Evolutionary conservation across 2,888 invertebrate genomes (phyloP), one percentile per base, ranked within the genome.

Genomic region (Melipona bicolor): DNA sequence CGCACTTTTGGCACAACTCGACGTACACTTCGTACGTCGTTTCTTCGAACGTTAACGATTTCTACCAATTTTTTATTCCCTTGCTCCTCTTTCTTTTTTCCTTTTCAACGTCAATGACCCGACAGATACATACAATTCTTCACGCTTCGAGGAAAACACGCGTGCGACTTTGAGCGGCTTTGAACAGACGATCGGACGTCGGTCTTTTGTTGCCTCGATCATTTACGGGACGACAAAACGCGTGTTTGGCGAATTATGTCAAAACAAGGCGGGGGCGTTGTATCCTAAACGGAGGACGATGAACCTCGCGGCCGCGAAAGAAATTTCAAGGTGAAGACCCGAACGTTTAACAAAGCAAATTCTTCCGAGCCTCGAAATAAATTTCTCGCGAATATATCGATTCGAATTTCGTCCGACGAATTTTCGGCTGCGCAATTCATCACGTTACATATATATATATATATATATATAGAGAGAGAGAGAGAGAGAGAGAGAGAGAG

Each of bases 301-400:
- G 87, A 90, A 90, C 89, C 78, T n/a, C 27, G 59, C 77, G 83
- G 74, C 64, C 62, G 77, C 36, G 67, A 78, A 70, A 87, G 83
- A 77, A 87, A 87, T 87, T 88, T 89, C 87, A 90, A 89, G 89
- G 89, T 81, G 71, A 88, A 75, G 70, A 27, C 71, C 59, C 77
- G n/a, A 24, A 62, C 78, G 68, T 77, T 75, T 73, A 49, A 76
- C 76, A 36, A 5, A 15, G 56, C 64, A 27, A 52, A 19, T 82
- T 76, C 73, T 69, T 76, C 24, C 65, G 70, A 43, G 50, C 62
- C 82, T 80, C 71, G 61, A 87, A 87, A 87, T 84, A 80, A 84
- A 80, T 76, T 68, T 68, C 32, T 19, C 21, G 32, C 15, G n/a
- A 36, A 49, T 50, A 36, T 36, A 9, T 36, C 36, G 36, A 43